Evolutionary conservation across 1,140 invertebrate species (phyloP), one percentile per base, ranked within the genome.

Genomic region (Caerostris extrusa): DNA sequence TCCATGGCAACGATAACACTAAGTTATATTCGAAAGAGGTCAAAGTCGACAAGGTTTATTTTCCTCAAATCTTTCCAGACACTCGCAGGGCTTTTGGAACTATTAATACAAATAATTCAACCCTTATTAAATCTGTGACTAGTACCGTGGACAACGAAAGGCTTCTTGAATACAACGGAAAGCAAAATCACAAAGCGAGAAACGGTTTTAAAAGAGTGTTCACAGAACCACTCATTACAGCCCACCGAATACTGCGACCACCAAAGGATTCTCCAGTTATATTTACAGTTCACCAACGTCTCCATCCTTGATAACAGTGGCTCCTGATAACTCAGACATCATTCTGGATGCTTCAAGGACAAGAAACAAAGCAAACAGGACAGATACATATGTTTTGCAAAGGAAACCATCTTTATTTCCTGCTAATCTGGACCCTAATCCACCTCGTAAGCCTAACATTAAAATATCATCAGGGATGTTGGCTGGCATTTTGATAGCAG

Each of bases 401-500:
- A 14, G 67, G 55, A 88, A 88, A 56, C 92, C 92, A n/a, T 17
- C 60, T 5, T 14, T 93, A n/a, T 58, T 71, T 55, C 82, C 82
- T 1, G 91, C 86, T 5, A 14, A 4, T 34, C 53, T 61, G 50
- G 91, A 64, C 17, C 1, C 53, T n/a, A 86, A 17, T 57, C 69
- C 50, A 17, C 92, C 92, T n/a, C n/a, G 92, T 6, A 93, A 82
- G 55, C 92, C 92, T 14, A 88, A 88, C 8, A 93, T 93, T 56
- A 93, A 67, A 61, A 17, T 93, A 3, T 53, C 92, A 2, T 77
- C 57, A 12, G 92, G 85, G 64, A 93, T 93, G 92, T 34, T 93
- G 69, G 92, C 92, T 60, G 92, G 92, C 12, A 93, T 93, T 57
- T 89, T 93, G 60, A 87, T 93, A 55, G 92, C 92, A 17, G 92